Evolutionary conservation across 1,140 invertebrate species (phyloP).

Genomic region (Neocloeon triangulifer): DNA sequence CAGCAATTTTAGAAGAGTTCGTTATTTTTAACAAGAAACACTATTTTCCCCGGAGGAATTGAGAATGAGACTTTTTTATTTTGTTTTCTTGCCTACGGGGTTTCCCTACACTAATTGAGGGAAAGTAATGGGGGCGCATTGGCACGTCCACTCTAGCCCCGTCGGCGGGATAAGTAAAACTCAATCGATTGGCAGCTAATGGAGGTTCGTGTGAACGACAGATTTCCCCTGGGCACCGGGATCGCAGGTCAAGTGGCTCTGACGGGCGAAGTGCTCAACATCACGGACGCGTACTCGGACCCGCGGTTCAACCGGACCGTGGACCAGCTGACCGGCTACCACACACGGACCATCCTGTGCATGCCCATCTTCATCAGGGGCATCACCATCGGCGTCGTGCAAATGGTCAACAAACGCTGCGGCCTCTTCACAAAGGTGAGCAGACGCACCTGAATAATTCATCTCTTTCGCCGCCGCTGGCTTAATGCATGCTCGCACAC

Average conservation of each 20-base stretch:
- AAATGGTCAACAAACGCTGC: constrained; percentile 64
- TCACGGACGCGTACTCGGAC: constrained; percentile 56
- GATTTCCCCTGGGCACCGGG: constrained; percentile 28
- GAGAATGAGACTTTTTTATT: no score
- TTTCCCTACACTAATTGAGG: no score
- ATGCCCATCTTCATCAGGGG: constrained; percentile 65
- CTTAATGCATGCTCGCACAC: no score
- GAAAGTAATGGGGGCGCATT: no score
- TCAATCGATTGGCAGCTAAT: no score
- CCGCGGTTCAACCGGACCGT: constrained; percentile 53
- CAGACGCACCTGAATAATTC: not conserved
- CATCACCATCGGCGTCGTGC: constrained; percentile 57
- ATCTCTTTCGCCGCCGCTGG: not conserved
- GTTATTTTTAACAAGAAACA: no score
- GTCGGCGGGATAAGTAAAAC: no score
- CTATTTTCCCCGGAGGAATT: no score
- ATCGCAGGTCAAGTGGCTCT: constrained; percentile 49
- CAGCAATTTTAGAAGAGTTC: no score
- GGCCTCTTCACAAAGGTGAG: constrained; percentile 36
- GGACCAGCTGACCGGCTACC: constrained; percentile 53
- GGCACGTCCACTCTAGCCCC: no score
- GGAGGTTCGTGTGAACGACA: no score
- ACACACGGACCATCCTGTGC: constrained; percentile 52
- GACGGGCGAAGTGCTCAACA: constrained; percentile 54
- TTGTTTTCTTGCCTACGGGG: no score